These are phyloP conservation scores for Orthosia incerta DNA, from an alignment of 2,888 invertebrate species.

Conservation along the genomic window DNA sequence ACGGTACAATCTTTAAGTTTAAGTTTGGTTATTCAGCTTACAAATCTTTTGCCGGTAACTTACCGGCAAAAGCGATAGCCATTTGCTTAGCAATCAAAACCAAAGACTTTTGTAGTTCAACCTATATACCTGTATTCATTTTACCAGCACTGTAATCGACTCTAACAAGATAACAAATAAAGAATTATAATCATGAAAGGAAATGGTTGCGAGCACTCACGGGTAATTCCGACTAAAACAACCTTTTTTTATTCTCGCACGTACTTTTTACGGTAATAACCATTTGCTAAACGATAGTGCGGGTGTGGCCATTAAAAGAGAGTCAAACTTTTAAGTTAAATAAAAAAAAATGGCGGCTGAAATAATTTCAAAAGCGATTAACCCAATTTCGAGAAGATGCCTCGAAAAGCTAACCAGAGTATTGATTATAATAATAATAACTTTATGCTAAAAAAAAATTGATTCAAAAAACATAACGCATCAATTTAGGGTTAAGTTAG, in stretches of 20 bases:
- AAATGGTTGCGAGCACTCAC: constrained; percentile 48
- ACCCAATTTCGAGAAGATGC: no score
- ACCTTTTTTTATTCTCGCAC: constrained; percentile 53
- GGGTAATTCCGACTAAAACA: constrained; percentile 40
- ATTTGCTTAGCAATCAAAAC: not conserved
- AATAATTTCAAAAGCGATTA: no score
- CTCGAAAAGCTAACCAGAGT: no score
- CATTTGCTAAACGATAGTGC: constrained; percentile 59
- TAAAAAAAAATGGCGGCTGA: no score
- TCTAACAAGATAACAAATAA: constrained; percentile 49
- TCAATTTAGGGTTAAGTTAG: no score
- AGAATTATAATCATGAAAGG: constrained; percentile 54
- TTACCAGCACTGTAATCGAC: constrained; percentile 27
- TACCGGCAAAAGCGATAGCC: not conserved
- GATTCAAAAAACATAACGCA: no score
- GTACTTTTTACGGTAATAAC: constrained; percentile 62
- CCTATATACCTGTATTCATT: not conserved
- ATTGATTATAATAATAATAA: no score
- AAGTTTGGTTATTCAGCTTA: no score
- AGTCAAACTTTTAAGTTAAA: no score
- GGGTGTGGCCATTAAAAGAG: constrained; percentile 11
- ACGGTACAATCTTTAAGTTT: no score
- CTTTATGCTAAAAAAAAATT: no score
- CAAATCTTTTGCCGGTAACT: no score
- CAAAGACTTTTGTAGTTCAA: not conserved